Percentiles rank a stretch among this genome's conserved stretches.
Evolutionary conservation across 2,888 invertebrate genomes (phyloP).

Genomic region (Cremastinae sp.): DNA sequence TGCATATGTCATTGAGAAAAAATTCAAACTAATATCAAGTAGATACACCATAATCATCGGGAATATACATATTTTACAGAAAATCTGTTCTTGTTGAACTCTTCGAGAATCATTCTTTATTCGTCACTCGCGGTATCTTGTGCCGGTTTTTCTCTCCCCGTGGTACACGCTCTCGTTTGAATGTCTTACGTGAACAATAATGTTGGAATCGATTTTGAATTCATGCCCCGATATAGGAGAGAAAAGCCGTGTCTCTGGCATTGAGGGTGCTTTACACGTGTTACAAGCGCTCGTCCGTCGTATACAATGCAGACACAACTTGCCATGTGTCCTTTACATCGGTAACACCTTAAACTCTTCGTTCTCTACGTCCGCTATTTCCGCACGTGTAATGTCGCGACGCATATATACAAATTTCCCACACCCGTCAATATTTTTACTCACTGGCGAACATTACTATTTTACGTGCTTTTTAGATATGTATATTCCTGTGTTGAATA

Average conservation of each 20-base stretch:
- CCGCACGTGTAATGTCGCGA: constrained; percentile 9
- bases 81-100: too few relatives aligned
- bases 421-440: neutral
- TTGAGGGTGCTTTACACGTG: constrained; percentile 30
- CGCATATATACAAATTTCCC: neutral
- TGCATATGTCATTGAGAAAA: too few relatives aligned
- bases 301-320: constrained; percentile 7
- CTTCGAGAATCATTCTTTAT: too few relatives aligned
- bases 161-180: too few relatives aligned
- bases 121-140: too few relatives aligned
- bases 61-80: too few relatives aligned
- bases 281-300: neutral
- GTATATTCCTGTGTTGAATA: too few relatives aligned
- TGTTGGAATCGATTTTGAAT: neutral
- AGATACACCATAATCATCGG: too few relatives aligned
- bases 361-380: neutral
- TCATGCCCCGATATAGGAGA: neutral
- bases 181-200: neutral
- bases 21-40: too few relatives aligned
- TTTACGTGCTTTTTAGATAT: too few relatives aligned
- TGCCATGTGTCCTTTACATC: neutral
- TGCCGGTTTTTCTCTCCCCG: too few relatives aligned
- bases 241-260: neutral
- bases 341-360: neutral
- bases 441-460: too few relatives aligned